Base-by-base conservation (phyloP, 2,888 invertebrate genomes). In the Mythimna impura region DNA sequence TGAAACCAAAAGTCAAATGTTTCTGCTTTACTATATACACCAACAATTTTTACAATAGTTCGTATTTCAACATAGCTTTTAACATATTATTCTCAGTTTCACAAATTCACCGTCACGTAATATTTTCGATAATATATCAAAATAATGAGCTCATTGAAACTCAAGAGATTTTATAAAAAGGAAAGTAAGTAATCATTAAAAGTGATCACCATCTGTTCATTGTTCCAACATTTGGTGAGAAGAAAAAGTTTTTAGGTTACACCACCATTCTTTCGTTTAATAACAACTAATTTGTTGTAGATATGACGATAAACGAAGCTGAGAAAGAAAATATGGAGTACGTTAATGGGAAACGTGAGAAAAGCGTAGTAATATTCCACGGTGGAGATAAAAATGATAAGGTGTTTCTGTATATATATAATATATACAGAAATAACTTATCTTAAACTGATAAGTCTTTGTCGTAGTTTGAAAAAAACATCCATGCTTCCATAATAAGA, bases 201-300 rank as follows among this genome's bases (percentile, higher is more conserved):
- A 70, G 57, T 71, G 12, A 79, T 79, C 74, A 60, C 47, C 68
- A 14, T 62, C 57, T 66, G 78, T 66, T 61, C 63, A 79, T 85
- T 85, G 75, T 84, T 67, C 12, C 22, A 43, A 63, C 30, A 57
- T 62, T 71, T 80, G 50, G 65, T 84, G 80, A 3, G 72, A 79
- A 85, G 66, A 68, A 72, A 74, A 64, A 60, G 55, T 72, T 71
- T 81, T 64, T 22, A 70, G 70, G 66, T 72, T 68, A 66, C 34
- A 34, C 69, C 57, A 52, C 54, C 70, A 72, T 84, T 84, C 78
- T 84, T 67, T 55, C n/a, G 22, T 70, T 61, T 78, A 84, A 77
- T 77, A 77, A 70, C 73, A 73, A 78, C 61, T 60, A 72, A 84
- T 77, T 60, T 64, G 40, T 65, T 65, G 64, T 65, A 64, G 82